Conservation (phyloP, 35 echinoderm and acorn worm genomes). For the Lytechinus variegatus region DNA sequence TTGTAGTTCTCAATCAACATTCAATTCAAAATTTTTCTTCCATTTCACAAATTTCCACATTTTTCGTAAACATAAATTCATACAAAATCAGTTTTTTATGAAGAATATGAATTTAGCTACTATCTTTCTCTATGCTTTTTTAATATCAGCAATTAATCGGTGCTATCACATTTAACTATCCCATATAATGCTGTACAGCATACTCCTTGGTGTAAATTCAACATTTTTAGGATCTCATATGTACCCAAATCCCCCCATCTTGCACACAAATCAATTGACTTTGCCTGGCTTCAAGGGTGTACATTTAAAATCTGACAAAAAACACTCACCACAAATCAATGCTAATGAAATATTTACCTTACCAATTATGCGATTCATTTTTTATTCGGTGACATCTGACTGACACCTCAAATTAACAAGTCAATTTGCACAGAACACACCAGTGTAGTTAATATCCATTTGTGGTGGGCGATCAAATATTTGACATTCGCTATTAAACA, state of each 20-base stretch:
- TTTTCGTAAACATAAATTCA: no score
- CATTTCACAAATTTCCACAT: no score
- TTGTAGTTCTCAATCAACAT: no score
- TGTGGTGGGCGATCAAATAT: not conserved
- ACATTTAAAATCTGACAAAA: not conserved
- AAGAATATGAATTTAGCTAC: no score
- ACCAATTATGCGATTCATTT: not conserved
- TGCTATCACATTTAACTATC: not conserved
- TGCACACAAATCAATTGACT: not conserved
- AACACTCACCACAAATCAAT: not conserved
- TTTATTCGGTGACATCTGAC: not conserved
- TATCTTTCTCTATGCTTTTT: no score
- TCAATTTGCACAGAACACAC: slow-evolving; percentile 2
- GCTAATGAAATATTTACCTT: not conserved
- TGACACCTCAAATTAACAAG: not conserved
- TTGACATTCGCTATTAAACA: not conserved
- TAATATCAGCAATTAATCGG: no score
- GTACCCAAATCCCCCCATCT: not conserved
- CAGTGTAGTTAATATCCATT: not conserved
- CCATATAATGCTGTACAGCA: not conserved
- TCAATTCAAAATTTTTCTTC: no score
- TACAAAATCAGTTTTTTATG: no score
- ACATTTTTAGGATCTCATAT: not conserved
- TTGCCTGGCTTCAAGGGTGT: not conserved
- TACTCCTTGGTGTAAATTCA: not conserved